Conservation (phyloP, 2,113 vertebrate genomes). For the Nyctibius bracteatus region DNA sequence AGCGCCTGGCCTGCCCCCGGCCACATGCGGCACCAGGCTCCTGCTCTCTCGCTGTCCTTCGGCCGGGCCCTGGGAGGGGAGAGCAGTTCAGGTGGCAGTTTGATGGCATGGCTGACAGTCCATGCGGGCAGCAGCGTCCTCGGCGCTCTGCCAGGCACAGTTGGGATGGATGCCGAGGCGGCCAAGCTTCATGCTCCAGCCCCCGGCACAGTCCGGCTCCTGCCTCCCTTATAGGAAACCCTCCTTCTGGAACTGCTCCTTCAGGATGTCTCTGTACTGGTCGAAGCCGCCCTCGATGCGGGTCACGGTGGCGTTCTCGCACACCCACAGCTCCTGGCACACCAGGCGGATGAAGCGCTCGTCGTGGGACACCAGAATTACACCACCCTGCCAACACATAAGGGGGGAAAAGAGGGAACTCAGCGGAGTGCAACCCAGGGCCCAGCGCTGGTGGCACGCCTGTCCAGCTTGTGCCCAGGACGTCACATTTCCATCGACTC, state of each 20-base stretch:
- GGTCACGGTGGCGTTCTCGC: constrained; percentile 77
- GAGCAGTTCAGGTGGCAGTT: background rate
- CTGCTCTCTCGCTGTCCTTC: background rate
- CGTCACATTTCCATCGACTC: background rate
- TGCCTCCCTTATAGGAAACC: constrained; percentile 86
- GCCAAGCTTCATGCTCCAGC: background rate
- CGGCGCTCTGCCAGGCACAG: background rate
- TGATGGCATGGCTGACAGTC: background rate
- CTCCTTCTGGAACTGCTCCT: constrained; percentile 95
- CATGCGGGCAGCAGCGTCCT: background rate
- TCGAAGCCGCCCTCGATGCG: constrained; percentile 94
- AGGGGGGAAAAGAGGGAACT: background rate
- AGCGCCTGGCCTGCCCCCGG: background rate
- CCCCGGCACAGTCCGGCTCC: background rate
- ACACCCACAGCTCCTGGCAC: constrained; percentile 96
- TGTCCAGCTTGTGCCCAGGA: background rate
- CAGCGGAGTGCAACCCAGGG: background rate
- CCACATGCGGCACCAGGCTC: background rate
- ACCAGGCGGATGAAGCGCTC: constrained; percentile 94
- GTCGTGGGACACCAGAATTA: constrained; percentile 94
- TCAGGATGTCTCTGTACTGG: constrained; percentile 92
- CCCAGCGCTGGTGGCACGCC: background rate
- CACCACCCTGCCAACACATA: constrained; percentile 80
- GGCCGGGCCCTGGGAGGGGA: background rate
- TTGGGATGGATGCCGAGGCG: background rate